Evolutionary conservation across 2,888 invertebrate genomes (phyloP), one percentile per base, ranked within the genome.

Genomic region (Acronicta alni): DNA sequence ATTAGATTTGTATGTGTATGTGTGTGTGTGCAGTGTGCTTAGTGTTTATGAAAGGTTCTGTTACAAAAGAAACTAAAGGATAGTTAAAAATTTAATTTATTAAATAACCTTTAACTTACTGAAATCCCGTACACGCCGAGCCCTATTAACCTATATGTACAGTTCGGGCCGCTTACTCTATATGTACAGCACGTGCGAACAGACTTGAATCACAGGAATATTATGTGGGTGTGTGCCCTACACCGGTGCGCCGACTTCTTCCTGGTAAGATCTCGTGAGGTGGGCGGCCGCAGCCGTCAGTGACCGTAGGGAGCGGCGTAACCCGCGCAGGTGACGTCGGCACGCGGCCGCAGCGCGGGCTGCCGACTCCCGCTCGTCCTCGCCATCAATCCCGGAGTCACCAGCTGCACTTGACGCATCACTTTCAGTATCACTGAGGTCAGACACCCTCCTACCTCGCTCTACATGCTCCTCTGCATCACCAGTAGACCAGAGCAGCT

Each of bases 261-360:
- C 97, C 92, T 98, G 98, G 91, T 98, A 98, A 79, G 98, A 96
- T 84, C 96, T 96, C 79, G 98, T 98, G 79, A 98, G 96, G 90
- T 97, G 97, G 76, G 97, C 96, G 9, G 98, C 98, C 75, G 98
- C 97, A 80, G 97, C 97, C 57, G 98, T 98, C 95, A 98, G 96
- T 82, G 97, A 97, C 82, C 97, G 96, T 75, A 98, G 96, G 77
- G 98, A 97, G 77, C 96, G 96, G 80, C 98, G 97, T 46, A 98
- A 96, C 9, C 98, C 98, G 57, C 96, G 95, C 47, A 98, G 95
- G 91, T 98, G 98, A 80, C 97, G 96, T 70, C 97, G 95, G 90
- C 98, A 98, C 59, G 97, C 96, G 53, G 97, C 96, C 6, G 98
- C 97, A 42, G 97, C 95, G 57, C 91, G 84, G 6, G 89, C 92